Evolutionary conservation across 2,113 vertebrate genomes (phyloP).

Genomic region (Martes martes): DNA sequence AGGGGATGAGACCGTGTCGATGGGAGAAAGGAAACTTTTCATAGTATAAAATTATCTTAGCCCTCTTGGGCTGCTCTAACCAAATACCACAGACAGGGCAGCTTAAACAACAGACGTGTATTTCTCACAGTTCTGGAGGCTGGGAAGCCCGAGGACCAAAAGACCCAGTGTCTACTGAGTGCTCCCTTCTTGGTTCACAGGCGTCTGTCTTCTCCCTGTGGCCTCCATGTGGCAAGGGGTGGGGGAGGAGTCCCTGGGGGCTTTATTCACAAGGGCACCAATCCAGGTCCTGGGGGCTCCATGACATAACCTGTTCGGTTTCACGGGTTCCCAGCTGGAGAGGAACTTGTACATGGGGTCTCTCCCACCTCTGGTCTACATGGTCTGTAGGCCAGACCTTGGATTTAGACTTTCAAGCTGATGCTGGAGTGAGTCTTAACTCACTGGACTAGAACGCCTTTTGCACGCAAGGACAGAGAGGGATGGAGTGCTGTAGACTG

Average conservation of each 20-base stretch:
- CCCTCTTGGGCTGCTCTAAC: neutral
- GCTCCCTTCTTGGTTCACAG: neutral
- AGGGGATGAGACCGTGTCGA: rapidly evolving
- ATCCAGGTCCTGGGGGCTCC: neutral
- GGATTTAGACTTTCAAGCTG: neutral
- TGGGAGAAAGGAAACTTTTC: neutral
- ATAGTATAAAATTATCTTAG: neutral
- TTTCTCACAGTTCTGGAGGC: neutral
- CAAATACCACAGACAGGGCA: neutral
- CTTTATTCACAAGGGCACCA: neutral
- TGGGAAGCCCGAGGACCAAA: neutral
- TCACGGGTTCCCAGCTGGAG: neutral
- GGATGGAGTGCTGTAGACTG: neutral
- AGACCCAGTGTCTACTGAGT: neutral
- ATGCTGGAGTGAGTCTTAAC: neutral
- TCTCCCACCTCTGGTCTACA: neutral
- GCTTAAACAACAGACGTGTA: neutral
- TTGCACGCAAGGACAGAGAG: neutral
- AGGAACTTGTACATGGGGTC: neutral
- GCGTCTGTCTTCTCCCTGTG: neutral
- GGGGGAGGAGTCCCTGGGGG: neutral
- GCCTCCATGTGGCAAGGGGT: neutral
- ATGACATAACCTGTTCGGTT: neutral
- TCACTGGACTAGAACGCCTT: neutral
- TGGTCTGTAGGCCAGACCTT: neutral